Evolutionary conservation across 1,140 invertebrate species (phyloP).

Genomic region (Maconellicoccus hirsutus): DNA sequence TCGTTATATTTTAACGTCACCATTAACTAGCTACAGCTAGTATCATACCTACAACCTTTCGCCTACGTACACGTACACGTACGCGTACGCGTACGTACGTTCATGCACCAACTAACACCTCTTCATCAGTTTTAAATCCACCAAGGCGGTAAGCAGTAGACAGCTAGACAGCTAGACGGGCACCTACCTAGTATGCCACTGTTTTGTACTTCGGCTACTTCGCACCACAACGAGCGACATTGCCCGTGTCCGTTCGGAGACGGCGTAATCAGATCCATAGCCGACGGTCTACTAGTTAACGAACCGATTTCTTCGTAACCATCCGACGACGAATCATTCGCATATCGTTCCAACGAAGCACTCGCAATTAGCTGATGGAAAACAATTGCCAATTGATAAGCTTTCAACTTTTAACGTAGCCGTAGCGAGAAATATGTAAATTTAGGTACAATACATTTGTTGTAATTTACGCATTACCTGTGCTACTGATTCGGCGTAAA

Average conservation of each 20-base stretch:
- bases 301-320: slow-evolving; percentile 59
- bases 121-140: too few species aligned
- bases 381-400: too few species aligned
- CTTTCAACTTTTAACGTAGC: background rate
- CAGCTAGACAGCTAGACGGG: slow-evolving; percentile 24
- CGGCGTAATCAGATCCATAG: slow-evolving; percentile 52
- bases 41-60: too few species aligned
- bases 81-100: too few species aligned
- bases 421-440: background rate
- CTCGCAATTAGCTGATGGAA: background rate
- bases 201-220: slow-evolving; percentile 76
- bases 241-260: slow-evolving; percentile 43
- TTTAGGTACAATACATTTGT: background rate
- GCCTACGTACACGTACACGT: too few species aligned
- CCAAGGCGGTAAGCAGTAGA: too few species aligned
- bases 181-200: slow-evolving; percentile 58
- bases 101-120: too few species aligned
- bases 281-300: slow-evolving; percentile 39
- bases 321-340: slow-evolving; percentile 47
- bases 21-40: too few species aligned
- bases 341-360: background rate
- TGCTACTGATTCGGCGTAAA: slow-evolving; percentile 67
- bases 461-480: slow-evolving; percentile 41
- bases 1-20: too few species aligned
- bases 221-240: slow-evolving; percentile 80